A percentile compares a stretch with the other conserved stretches of the same genome.
phyloP scores from a whole-genome alignment of 1,140 invertebrate species.

The Chrysoperla carnea region DNA sequence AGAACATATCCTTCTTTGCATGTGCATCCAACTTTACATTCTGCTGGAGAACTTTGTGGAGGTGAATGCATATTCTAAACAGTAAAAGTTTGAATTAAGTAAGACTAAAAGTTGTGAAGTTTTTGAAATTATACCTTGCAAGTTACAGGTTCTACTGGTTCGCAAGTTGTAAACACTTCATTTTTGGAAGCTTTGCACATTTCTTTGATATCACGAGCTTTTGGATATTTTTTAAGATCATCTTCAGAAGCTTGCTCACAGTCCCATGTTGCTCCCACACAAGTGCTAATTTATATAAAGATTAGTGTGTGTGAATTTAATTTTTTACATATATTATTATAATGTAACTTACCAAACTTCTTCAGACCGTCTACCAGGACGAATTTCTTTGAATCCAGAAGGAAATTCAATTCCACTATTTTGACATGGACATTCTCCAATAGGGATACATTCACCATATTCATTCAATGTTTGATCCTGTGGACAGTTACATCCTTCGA shows the following conservation, averaged over 20 bases:
- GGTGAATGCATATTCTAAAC: slow-evolving; percentile 51
- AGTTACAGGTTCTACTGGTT: slow-evolving; percentile 51
- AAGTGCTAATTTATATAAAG: slow-evolving; percentile 36
- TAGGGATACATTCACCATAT: slow-evolving; percentile 54
- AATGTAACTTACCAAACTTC: slow-evolving; percentile 43
- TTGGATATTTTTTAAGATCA: slow-evolving; percentile 41
- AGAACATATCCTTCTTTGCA: slow-evolving; percentile 59
- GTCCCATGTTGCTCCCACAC: slow-evolving; percentile 52
- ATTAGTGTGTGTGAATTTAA: slow-evolving; percentile 2
- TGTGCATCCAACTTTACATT: slow-evolving; percentile 59
- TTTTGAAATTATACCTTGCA: slow-evolving; percentile 39
- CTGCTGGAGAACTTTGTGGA: slow-evolving; percentile 22
- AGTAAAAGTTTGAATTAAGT: slow-evolving; percentile 5
- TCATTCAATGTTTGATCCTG: slow-evolving; percentile 51
- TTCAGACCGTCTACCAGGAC: slow-evolving; percentile 38
- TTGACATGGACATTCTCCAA: slow-evolving; percentile 56
- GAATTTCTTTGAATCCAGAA: slow-evolving; percentile 53
- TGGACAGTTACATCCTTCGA: slow-evolving; percentile 79
- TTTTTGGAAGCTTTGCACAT: slow-evolving; percentile 39
- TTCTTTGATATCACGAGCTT: slow-evolving; percentile 33
- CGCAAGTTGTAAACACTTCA: slow-evolving; percentile 59
- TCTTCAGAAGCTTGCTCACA: slow-evolving; percentile 41
- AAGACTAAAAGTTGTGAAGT: not conserved
- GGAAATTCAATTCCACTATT: slow-evolving; percentile 53
- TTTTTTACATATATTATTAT: not conserved